A percentile compares a stretch with the other conserved stretches of the same genome.
Conservation (phyloP, 2,888 invertebrate genomes). For the Schrankia costaestrigalis region DNA sequence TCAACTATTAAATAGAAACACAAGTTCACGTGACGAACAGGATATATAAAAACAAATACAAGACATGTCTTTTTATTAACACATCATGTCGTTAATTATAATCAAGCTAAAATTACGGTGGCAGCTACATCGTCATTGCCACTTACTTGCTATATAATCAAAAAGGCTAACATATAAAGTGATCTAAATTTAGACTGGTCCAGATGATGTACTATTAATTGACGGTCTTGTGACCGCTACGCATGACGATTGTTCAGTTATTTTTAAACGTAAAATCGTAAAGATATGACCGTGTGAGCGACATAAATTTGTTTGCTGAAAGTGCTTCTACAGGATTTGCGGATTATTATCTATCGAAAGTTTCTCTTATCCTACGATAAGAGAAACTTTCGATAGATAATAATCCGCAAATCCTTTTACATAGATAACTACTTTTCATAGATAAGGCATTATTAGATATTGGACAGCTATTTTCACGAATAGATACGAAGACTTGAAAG, state of each 20-base stretch:
- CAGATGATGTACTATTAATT: constrained; percentile 54
- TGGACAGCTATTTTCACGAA: too few species aligned
- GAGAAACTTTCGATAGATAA: too few species aligned
- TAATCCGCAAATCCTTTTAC: too few species aligned
- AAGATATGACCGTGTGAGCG: constrained; percentile 16
- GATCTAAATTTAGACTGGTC: constrained; percentile 65
- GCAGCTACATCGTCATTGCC: constrained; percentile 43
- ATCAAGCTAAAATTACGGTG: constrained; percentile 55
- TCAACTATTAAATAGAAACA: too few species aligned
- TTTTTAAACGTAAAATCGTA: constrained; percentile 53
- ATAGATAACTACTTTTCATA: too few species aligned
- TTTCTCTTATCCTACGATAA: too few species aligned
- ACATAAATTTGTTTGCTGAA: too few species aligned
- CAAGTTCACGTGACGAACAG: constrained; percentile 22
- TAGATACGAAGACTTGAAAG: too few species aligned
- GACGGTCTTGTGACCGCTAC: constrained; percentile 56
- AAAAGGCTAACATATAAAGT: constrained; percentile 63
- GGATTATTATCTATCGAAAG: too few species aligned
- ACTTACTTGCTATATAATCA: constrained; percentile 47
- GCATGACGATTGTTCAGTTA: constrained; percentile 54
- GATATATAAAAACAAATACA: constrained; percentile 24
- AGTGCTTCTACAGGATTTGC: too few species aligned
- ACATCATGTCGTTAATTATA: constrained; percentile 52
- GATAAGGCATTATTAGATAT: too few species aligned
- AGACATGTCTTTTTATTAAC: too few species aligned